phyloP scores from a whole-genome alignment of 35 echinoderm and acorn worm genomes.

The Ptychodera flava region DNA sequence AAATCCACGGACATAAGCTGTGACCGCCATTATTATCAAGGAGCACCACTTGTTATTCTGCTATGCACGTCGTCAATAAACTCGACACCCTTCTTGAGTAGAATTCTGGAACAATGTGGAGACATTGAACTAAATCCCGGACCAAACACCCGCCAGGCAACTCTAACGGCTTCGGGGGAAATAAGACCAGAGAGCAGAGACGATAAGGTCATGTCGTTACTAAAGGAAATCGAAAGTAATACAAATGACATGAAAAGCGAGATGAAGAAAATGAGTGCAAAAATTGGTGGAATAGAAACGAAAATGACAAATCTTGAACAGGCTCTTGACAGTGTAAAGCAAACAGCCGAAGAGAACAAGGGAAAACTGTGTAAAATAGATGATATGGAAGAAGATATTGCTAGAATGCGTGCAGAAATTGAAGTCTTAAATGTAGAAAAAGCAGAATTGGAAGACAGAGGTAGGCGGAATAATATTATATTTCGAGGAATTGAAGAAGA shows the following conservation, averaged over 20 bases:
- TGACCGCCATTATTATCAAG: too few relatives aligned
- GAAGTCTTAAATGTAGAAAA: background rate
- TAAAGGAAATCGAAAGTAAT: background rate
- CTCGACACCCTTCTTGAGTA: background rate
- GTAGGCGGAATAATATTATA: background rate
- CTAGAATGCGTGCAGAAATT: background rate
- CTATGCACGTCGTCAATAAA: background rate
- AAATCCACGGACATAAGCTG: background rate
- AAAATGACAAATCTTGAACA: background rate
- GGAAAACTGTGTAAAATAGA: background rate
- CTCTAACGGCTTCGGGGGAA: background rate
- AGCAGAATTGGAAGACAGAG: background rate
- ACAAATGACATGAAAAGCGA: background rate
- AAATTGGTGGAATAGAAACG: background rate
- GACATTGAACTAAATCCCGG: background rate
- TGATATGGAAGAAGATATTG: background rate
- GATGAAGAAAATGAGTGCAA: background rate
- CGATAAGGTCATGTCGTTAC: background rate
- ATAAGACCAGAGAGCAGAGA: background rate
- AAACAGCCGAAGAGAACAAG: background rate
- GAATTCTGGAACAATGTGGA: background rate
- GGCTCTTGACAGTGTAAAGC: background rate
- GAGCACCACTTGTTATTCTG: too few relatives aligned
- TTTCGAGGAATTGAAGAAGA: background rate
- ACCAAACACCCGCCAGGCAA: background rate